A percentile compares a stretch with the other conserved stretches of the same genome.
These are phyloP conservation scores for Ariolimax columbianus DNA, from an alignment of 2,888 invertebrate genomes.

Conservation along the genomic window DNA sequence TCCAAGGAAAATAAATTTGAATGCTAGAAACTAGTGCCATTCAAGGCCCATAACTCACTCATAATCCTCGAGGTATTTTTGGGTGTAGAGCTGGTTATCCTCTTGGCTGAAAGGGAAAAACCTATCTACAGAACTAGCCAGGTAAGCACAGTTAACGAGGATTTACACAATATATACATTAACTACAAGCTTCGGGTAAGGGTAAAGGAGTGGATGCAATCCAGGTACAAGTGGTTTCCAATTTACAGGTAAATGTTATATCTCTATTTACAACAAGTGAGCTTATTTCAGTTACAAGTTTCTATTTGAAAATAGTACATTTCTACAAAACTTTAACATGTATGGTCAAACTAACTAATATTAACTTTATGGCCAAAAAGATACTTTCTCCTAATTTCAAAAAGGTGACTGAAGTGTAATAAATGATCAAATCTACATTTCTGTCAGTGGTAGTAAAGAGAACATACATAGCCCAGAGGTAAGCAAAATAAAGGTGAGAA, in stretches of 20 bases:
- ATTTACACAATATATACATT: not conserved
- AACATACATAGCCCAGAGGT: not conserved
- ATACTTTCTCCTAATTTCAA: not conserved
- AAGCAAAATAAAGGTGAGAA: not conserved
- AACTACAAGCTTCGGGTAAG: not conserved
- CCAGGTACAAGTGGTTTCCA: not conserved
- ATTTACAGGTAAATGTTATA: not conserved
- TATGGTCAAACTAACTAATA: too few relatives aligned
- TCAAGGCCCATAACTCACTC: slow-evolving; percentile 69
- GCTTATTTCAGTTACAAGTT: not conserved
- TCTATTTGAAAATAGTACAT: not conserved
- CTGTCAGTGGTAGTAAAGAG: not conserved
- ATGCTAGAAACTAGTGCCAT: slow-evolving; percentile 27
- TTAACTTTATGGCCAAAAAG: too few relatives aligned
- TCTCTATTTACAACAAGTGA: not conserved
- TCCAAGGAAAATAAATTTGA: not conserved
- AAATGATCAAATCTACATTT: not conserved
- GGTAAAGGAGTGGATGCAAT: not conserved
- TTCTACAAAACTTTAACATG: not conserved
- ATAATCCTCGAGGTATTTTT: slow-evolving; percentile 63
- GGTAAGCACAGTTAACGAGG: not conserved
- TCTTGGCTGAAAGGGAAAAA: slow-evolving; percentile 47
- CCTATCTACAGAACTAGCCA: slow-evolving; percentile 37
- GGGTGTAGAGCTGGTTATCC: slow-evolving; percentile 33
- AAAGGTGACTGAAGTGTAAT: not conserved